A percentile compares a stretch with the other conserved stretches of the same genome.
Evolutionary conservation across 2,797 vertebrate species (phyloP).

Genomic region (Echiichthys vipera): DNA sequence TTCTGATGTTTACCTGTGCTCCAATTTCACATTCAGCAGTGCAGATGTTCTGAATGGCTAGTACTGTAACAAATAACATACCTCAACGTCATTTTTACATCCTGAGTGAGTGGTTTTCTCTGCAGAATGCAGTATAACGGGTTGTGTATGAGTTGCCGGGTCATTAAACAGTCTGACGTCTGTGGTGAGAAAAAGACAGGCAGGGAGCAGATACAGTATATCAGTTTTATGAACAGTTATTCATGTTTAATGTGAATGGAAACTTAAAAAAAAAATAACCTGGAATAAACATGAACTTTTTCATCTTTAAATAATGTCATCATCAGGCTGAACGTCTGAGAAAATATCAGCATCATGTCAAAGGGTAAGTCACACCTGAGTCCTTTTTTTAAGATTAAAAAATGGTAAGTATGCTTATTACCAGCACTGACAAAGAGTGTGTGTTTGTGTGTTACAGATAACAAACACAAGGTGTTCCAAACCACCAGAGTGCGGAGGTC

Average conservation of each 20-base stretch:
- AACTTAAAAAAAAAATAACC: not conserved
- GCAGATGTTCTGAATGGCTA: not conserved
- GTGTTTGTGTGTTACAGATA: conserved; percentile 41
- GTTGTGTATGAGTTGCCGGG: conserved; percentile 7
- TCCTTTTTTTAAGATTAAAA: not conserved
- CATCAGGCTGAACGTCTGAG: conserved; percentile 36
- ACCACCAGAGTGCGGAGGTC: conserved; percentile 58
- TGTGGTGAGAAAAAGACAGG: not conserved
- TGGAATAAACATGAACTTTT: not conserved
- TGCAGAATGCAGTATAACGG: conserved; percentile 34
- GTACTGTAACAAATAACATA: not conserved
- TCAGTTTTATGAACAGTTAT: not conserved
- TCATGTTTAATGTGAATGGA: not conserved
- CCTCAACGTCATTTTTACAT: not conserved
- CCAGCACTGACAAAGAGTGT: conserved; percentile 9
- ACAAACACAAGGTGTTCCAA: conserved; percentile 62
- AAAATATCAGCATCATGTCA: conserved; percentile 64
- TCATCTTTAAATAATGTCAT: conserved; percentile 3
- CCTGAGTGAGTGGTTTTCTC: not conserved
- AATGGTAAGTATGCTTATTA: not conserved
- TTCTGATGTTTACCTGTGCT: not conserved
- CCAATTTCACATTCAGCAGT: not conserved
- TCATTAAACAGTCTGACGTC: conserved; percentile 3
- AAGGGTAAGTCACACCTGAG: conserved; percentile 38
- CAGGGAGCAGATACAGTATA: not conserved